Evolutionary conservation across 2,888 invertebrate genomes (phyloP), one percentile per base, ranked within the genome.

Genomic region (Drosophila paramelanica): DNA sequence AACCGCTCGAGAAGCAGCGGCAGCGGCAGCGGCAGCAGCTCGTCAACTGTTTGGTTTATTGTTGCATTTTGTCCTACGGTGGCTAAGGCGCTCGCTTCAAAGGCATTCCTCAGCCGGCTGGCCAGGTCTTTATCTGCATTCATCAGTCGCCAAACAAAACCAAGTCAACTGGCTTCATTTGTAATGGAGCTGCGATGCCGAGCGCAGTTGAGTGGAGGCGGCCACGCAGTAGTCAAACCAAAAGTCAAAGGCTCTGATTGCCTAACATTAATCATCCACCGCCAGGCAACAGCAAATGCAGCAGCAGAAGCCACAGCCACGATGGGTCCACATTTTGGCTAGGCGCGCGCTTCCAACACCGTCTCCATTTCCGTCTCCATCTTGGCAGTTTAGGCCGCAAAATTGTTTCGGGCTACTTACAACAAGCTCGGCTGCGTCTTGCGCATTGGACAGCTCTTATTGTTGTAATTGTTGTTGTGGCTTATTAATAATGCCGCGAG

Each of bases 151-250:
- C 89, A 83, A 83, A 83, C 82, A 83, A 88, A 88, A 86, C 74
- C 85, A 89, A 84, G 83, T 87, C 83, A 84, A 89, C 89, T 71
- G 89, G 72, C 89, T 84, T 89, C 89, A 84, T 89, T 84, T 84
- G 83, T 84, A 89, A 89, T 89, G 85, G 75, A 87, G 61, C 65
- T 50, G 49, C 23, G 23, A 23, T 23, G 23, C 23, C 23, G 23
- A 23, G 23, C 23, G 23, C 41, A 25, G 60, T 14, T 41, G 68
- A 69, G 79, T 70, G 82, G 89, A 88, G 82, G 82, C 82, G 89
- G 77, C 87, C 58, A 65, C 49, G 86, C 81, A 77, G 82, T 82
- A 82, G 82, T 88, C 88, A 60, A 55, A 65, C 69, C 75, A 67
- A 64, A 67, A 76, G 77, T 80, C 77, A 83, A 79, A 76, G 78